These are phyloP conservation scores for Saguinus oedipus DNA, from an alignment of 2,797 vertebrate genomes.

Conservation along the genomic window DNA sequence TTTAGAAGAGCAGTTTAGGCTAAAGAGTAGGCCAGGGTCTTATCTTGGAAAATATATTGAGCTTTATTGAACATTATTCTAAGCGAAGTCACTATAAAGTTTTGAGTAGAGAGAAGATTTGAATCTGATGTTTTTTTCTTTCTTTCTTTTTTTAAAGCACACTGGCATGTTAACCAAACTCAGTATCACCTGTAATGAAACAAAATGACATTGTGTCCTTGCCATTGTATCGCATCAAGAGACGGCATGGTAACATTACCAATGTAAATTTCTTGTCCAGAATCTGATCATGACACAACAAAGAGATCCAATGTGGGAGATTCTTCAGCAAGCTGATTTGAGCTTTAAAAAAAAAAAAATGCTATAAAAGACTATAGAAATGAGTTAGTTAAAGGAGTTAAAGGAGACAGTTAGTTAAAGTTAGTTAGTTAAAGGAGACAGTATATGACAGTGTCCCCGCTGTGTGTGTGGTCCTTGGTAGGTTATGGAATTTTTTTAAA, in stretches of 20 bases:
- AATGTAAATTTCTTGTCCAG: not conserved
- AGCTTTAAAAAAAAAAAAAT: not conserved
- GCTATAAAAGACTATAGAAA: not conserved
- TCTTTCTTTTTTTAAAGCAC: not conserved
- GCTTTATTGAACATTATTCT: not conserved
- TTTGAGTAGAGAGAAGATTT: not conserved
- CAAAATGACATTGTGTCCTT: not conserved
- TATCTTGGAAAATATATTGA: not conserved
- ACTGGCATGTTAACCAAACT: not conserved
- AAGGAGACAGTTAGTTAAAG: not conserved
- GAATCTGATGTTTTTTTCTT: not conserved
- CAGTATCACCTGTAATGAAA: not conserved
- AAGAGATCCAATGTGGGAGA: not conserved
- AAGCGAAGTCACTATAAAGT: not conserved
- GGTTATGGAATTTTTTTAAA: not conserved
- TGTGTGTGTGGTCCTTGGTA: not conserved
- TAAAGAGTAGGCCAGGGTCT: not conserved
- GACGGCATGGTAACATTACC: not conserved
- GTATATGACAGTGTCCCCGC: not conserved
- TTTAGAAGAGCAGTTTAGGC: not conserved
- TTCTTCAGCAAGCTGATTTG: not conserved
- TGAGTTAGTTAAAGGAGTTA: not conserved
- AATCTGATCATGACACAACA: not conserved
- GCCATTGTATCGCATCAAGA: not conserved
- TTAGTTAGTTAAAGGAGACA: not conserved